Conservation (phyloP, 2,797 vertebrate species). For the Lepus oiostolus region DNA sequence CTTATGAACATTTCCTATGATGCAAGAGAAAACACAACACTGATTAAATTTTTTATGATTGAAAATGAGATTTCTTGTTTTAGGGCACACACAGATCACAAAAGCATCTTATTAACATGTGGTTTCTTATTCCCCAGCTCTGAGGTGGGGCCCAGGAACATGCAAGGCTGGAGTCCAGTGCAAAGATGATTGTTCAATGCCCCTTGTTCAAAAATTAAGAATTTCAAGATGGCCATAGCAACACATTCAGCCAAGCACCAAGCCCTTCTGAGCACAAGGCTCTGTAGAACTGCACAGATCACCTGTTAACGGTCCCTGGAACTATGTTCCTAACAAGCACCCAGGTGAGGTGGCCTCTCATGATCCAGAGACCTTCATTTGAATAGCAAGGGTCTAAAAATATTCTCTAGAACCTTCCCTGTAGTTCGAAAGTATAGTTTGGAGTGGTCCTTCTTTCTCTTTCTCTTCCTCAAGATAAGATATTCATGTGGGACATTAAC, state of each 20-base stretch:
- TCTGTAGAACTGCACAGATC: neutral
- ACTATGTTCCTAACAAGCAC: neutral
- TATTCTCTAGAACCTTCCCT: neutral
- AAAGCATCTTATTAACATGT: neutral
- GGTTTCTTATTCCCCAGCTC: neutral
- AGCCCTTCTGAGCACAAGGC: neutral
- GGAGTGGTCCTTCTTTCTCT: neutral
- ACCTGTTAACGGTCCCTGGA: neutral
- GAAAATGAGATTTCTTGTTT: neutral
- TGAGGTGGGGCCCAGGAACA: neutral
- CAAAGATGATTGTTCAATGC: neutral
- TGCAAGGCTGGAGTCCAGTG: too few relatives aligned
- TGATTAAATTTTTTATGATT: neutral
- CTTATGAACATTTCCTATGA: neutral
- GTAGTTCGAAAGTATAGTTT: neutral
- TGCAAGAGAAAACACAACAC: neutral
- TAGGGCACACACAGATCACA: neutral
- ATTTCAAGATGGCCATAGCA: neutral
- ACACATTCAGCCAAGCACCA: neutral
- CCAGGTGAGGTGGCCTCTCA: neutral
- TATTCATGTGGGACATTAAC: neutral
- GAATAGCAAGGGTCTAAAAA: neutral
- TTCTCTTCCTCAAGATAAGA: slow-evolving; percentile 33
- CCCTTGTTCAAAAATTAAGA: neutral
- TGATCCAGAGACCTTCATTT: neutral